These are phyloP conservation scores for Marisa cornuarietis DNA, from an alignment of 1,140 invertebrate species.

Conservation along the genomic window DNA sequence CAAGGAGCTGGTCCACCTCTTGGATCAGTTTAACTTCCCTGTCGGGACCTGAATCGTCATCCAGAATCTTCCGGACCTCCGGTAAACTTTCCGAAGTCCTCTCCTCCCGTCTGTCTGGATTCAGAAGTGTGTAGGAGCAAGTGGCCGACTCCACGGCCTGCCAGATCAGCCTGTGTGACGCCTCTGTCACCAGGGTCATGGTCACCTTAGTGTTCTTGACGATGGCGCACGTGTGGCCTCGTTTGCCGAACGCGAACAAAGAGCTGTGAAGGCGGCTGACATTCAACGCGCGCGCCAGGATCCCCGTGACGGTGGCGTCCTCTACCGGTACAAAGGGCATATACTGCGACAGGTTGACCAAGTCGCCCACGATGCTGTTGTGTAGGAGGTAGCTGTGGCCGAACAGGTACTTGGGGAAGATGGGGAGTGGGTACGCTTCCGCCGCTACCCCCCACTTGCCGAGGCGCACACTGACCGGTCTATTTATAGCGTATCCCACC, in stretches of 20 bases:
- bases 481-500: slow-evolving; percentile 9
- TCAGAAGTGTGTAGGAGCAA: too few relatives aligned
- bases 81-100: too few relatives aligned
- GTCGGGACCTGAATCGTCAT: too few relatives aligned
- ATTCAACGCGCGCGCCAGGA: slow-evolving; percentile 50
- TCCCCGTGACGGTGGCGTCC: slow-evolving; percentile 67
- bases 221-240: not conserved
- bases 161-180: too few relatives aligned
- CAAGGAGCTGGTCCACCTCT: too few relatives aligned
- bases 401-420: slow-evolving; percentile 51
- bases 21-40: too few relatives aligned
- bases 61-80: too few relatives aligned
- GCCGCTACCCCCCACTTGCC: slow-evolving; percentile 24
- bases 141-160: too few relatives aligned
- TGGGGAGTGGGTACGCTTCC: slow-evolving; percentile 18
- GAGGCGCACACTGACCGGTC: not conserved
- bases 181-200: too few relatives aligned
- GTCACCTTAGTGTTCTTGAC: too few relatives aligned
- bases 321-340: slow-evolving; percentile 60
- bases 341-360: slow-evolving; percentile 44
- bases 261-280: slow-evolving; percentile 25
- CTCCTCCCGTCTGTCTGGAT: too few relatives aligned
- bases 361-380: slow-evolving; percentile 35
- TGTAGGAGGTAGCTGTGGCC: slow-evolving; percentile 59
- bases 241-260: not conserved